phyloP scores from a whole-genome alignment of 2,113 vertebrate genomes.

The Barnardius zonarius region DNA sequence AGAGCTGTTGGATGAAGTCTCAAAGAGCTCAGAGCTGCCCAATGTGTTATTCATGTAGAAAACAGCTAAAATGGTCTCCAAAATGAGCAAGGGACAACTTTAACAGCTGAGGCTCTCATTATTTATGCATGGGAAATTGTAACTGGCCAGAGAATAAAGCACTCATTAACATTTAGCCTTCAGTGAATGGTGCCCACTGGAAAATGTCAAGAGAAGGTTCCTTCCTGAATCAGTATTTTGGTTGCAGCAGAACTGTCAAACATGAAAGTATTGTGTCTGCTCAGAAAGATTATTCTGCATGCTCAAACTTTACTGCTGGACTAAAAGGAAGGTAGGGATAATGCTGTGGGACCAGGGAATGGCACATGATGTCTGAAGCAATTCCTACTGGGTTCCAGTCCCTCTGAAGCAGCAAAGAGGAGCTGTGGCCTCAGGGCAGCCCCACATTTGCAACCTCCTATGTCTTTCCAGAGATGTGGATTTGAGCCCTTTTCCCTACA shows the following conservation, averaged over 20 bases:
- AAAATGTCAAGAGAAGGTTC: not conserved
- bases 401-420: not conserved
- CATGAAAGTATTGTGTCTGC: not conserved
- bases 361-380: not conserved
- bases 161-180: not conserved
- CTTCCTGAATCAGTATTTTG: not conserved
- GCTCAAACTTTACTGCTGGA: not conserved
- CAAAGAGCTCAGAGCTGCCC: not conserved
- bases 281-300: not conserved
- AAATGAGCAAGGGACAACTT: not conserved
- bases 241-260: not conserved
- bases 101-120: not conserved
- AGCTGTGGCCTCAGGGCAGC: not conserved
- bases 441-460: rapidly evolving
- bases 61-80: not conserved
- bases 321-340: not conserved
- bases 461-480: not conserved
- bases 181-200: not conserved
- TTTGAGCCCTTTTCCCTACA: not conserved
- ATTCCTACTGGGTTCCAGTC: not conserved
- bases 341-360: not conserved
- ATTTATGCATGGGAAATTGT: not conserved
- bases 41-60: not conserved
- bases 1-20: not conserved
- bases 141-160: not conserved